Conservation (phyloP, 2,113 vertebrate species). For the Mesoclemmys tuberculata region DNA sequence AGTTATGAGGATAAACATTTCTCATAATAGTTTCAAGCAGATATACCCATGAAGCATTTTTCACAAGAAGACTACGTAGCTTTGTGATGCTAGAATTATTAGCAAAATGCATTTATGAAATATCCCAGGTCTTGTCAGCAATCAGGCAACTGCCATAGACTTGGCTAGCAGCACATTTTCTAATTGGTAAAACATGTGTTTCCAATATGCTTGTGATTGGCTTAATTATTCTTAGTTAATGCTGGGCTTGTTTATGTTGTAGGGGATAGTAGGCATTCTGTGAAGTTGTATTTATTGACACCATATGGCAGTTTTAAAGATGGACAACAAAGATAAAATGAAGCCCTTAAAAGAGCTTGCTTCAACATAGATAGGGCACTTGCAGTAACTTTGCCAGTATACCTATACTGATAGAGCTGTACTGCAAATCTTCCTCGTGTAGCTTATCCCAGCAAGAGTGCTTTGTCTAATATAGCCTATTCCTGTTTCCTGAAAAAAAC, state of each 20-base stretch:
- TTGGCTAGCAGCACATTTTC: neutral
- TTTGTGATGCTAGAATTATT: neutral
- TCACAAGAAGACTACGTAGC: neutral
- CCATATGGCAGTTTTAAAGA: conserved; percentile 17
- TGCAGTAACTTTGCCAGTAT: neutral
- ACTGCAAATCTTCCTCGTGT: neutral
- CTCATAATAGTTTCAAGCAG: neutral
- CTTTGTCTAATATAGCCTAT: neutral
- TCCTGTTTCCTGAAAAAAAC: neutral
- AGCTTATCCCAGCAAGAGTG: neutral
- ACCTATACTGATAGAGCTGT: neutral
- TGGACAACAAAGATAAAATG: neutral
- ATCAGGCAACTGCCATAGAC: neutral
- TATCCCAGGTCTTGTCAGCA: neutral
- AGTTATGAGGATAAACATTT: neutral
- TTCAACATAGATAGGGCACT: neutral
- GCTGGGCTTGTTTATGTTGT: conserved; percentile 22
- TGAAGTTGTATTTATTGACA: conserved; percentile 39
- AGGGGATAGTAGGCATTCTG: neutral
- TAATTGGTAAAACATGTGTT: conserved; percentile 21
- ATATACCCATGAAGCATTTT: neutral
- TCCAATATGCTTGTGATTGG: neutral
- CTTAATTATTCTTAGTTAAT: conserved; percentile 49
- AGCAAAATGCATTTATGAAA: neutral
- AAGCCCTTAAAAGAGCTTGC: neutral